These are phyloP conservation scores for Zoanthus solanderi DNA, from an alignment of 92 coral and sea anemone genomes.

Conservation along the genomic window DNA sequence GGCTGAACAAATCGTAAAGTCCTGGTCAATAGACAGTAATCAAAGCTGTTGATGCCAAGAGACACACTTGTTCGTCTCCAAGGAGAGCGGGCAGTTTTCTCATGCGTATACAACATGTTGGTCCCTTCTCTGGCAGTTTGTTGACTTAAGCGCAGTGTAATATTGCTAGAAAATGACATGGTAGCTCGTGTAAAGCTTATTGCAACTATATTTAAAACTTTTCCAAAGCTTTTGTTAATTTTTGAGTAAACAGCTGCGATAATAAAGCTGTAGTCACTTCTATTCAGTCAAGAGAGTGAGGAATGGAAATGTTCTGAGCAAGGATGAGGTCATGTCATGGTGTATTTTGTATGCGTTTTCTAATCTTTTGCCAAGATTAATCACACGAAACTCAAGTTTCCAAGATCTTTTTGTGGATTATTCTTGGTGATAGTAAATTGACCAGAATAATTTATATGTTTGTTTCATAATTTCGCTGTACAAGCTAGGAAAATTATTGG, in stretches of 20 bases:
- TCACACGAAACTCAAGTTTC: not conserved
- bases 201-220: conserved; percentile 23
- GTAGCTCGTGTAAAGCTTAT: not conserved
- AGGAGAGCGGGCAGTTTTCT: conserved; percentile 18
- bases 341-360: not conserved
- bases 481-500: too few species aligned
- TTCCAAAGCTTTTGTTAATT: conserved; percentile 7
- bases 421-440: too few species aligned
- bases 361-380: not conserved
- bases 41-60: conserved; percentile 24
- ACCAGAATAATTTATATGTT: too few species aligned
- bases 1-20: conserved; percentile 84
- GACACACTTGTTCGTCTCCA: conserved; percentile 23
- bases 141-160: conserved; percentile 38
- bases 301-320: not conserved
- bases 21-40: conserved; percentile 41
- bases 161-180: conserved; percentile 18
- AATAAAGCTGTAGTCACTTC: not conserved
- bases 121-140: conserved; percentile 25
- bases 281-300: not conserved
- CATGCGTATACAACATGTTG: not conserved
- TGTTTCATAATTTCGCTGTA: too few species aligned
- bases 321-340: not conserved
- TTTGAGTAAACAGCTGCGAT: conserved; percentile 43
- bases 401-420: too few species aligned